Evolutionary conservation across 2,113 vertebrate genomes (phyloP), one percentile per base, ranked within the genome.

Genomic region (Furnarius figulus): DNA sequence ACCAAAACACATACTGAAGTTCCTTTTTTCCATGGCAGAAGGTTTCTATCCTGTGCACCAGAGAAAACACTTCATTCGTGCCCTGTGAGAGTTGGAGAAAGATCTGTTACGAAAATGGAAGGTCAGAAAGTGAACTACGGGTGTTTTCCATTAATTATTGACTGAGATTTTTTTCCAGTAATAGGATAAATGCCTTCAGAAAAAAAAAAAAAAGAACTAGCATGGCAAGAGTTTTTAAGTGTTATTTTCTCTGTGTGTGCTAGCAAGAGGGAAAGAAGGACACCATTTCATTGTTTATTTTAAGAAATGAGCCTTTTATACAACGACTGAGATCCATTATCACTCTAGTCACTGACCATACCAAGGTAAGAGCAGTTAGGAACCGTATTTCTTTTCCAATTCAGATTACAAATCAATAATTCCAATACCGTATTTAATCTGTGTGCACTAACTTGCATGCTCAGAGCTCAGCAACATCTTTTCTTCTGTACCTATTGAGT

Each of bases 111-210:
- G 35, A 87, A 94, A 94, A 93, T 87, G 82, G 53, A 76, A 95
- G 92, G 78, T 91, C 82, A 90, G 67, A 72, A 89, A n/a, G 35
- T 73, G 78, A 94, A 91, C 77, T 73, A 40, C 0, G 42, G 20
- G 37, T 89, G 80, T 89, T 84, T 93, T 72, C 56, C 44, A 88
- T 92, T 61, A 94, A 95, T 95, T 96, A 90, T 93, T 92, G 80
- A 94, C 87, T 12, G 52, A 74, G 50, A 73, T 50, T 89, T 90
- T 91, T 82, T 94, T 82, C 35, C 56, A 92, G 52, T 75, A 95
- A 90, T 63, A 75, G 15, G 39, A 89, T 56, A 92, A 89, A 92
- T 46, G 70, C 27, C 73, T 92, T 82, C 65, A 78, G 47, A 89
- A 75, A 35, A 27, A 12, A 11, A 12, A 11, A 39, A 61, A 24